phyloP scores from a whole-genome alignment of 2,797 vertebrate species.

The Cirrhinus molitorella region DNA sequence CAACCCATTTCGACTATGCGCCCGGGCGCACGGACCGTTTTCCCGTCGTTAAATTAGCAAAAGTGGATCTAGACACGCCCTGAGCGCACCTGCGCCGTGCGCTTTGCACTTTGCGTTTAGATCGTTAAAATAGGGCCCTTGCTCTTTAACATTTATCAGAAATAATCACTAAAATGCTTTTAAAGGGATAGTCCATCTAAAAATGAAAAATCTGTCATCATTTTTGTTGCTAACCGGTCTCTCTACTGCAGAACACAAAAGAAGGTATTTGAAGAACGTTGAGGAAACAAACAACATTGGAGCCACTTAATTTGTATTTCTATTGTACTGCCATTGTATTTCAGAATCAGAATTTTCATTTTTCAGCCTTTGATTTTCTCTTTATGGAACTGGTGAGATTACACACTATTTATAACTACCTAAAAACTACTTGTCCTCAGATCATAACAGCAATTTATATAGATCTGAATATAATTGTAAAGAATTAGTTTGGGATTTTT shows the following conservation, averaged over 20 bases:
- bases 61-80: too few species aligned
- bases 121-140: too few species aligned
- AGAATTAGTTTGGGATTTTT: background rate
- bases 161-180: background rate
- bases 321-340: background rate
- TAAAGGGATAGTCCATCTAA: background rate
- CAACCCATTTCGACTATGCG: too few species aligned
- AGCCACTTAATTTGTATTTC: background rate
- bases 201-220: background rate
- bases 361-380: background rate
- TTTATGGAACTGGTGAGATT: background rate
- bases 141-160: background rate
- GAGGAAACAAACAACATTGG: background rate
- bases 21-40: too few species aligned
- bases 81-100: too few species aligned
- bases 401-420: background rate
- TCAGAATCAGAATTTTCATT: background rate
- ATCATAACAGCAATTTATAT: background rate
- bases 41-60: too few species aligned
- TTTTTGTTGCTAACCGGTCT: background rate
- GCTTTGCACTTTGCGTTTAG: too few species aligned
- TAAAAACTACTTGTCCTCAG: background rate
- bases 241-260: background rate
- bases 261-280: background rate
- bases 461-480: background rate